Evolutionary conservation across 2,888 invertebrate genomes (phyloP), one percentile per base, ranked within the genome.

Genomic region (Melolontha melolontha): DNA sequence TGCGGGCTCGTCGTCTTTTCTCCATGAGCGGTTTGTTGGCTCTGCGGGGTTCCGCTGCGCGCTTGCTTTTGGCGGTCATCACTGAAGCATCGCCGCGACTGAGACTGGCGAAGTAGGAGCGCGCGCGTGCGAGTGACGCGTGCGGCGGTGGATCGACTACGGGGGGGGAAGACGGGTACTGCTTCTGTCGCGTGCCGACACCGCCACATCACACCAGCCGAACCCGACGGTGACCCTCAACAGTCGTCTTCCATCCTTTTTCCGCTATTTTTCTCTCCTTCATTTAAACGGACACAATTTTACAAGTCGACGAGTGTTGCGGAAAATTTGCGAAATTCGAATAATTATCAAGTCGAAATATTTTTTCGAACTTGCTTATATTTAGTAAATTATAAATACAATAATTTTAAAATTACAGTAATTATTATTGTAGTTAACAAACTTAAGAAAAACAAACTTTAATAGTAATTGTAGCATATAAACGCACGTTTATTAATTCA

Each of bases 21-120:
- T 92, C 92, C 91, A 91, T 91, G 79, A 92, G 87, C 78, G 92
- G 91, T 85, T 92, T 92, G 83, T 91, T 91, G 74, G 91, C 90
- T 85, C 91, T 86, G 76, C 87, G 73, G 65, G 84, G 83, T 74
- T 83, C 83, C 55, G 81, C 66, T 59, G 68, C 71, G 55, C 75
- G 71, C 72, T 81, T 82, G 70, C 72, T 80, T 74, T 82, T 82
- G 59, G 82, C 82, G 72, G 82, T 82, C 81, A 81, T 82, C 72
- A 77, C 76, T 74, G 73, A 63, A 66, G 72, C 72, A 70, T 68
- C 68, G 65, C 57, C 64, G 59, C 57, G 62, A 50, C 64, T 44
- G 50, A 64, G 65, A 67, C 66, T 52, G 69, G 68, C 73, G 69
- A 66, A 64, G 70, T 70, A 64, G 67, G 70, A 63, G 69, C 47